Percentiles rank a stretch among this genome's conserved stretches.
These are phyloP conservation scores for Lymantria dispar DNA, from an alignment of 2,888 invertebrate genomes.

Conservation along the genomic window DNA sequence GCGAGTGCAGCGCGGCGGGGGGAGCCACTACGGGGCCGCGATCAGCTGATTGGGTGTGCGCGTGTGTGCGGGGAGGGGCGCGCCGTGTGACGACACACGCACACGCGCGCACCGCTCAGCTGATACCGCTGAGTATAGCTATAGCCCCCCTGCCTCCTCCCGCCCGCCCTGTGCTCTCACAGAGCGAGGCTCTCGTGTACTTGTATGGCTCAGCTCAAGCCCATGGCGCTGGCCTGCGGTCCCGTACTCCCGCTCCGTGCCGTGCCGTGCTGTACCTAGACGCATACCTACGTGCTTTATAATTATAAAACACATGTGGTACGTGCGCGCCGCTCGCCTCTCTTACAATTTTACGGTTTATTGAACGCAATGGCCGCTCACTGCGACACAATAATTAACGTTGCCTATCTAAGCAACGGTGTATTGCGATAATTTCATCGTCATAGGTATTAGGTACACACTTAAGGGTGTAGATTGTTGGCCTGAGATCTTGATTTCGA, in stretches of 20 bases:
- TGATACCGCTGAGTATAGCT: slow-evolving; percentile 46
- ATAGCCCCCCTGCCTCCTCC: slow-evolving; percentile 22
- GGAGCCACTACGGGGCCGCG: slow-evolving; percentile 47
- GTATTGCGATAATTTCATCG: too few species aligned
- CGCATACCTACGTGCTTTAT: not conserved
- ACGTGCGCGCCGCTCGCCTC: not conserved
- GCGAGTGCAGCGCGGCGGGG: slow-evolving; percentile 10
- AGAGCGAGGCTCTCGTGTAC: not conserved
- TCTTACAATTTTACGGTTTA: slow-evolving; percentile 12
- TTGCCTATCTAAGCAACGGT: too few species aligned
- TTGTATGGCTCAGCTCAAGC: too few species aligned
- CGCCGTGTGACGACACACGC: slow-evolving; percentile 30
- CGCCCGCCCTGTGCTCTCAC: too few species aligned
- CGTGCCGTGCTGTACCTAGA: too few species aligned
- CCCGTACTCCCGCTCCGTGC: too few species aligned
- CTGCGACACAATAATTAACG: too few species aligned
- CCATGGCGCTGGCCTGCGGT: too few species aligned
- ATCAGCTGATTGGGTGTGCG: slow-evolving; percentile 73
- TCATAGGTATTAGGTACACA: too few species aligned
- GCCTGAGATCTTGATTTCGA: too few species aligned
- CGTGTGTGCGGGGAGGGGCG: slow-evolving; percentile 38
- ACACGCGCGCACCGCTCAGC: slow-evolving; percentile 39
- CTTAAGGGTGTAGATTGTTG: too few species aligned
- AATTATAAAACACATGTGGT: not conserved
- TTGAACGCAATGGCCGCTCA: not conserved